phyloP scores from a whole-genome alignment of 2,797 vertebrate genomes.

The Borostomias antarcticus region DNA sequence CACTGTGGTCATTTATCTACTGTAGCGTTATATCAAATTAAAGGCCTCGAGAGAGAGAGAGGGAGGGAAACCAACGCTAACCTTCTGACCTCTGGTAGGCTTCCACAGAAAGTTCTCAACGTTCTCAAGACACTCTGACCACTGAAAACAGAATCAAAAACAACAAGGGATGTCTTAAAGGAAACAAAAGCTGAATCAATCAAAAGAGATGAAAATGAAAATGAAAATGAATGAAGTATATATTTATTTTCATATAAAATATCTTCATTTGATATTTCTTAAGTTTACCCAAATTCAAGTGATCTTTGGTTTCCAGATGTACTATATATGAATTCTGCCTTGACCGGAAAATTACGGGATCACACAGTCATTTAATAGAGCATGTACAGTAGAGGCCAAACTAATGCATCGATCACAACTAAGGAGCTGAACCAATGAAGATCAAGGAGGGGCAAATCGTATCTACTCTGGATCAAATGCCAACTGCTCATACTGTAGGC shows the following conservation, averaged over 20 bases:
- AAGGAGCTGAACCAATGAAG: slow-evolving; percentile 31
- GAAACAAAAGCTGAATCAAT: too few relatives aligned
- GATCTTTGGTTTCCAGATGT: too few relatives aligned
- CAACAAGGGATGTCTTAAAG: not conserved
- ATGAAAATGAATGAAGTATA: too few relatives aligned
- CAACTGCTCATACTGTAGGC: slow-evolving; percentile 49
- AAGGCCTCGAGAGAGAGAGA: too few relatives aligned
- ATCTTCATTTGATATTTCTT: too few relatives aligned
- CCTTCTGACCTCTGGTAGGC: slow-evolving; percentile 44
- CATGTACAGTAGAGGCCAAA: slow-evolving; percentile 58
- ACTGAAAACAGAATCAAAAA: not conserved
- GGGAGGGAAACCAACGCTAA: too few relatives aligned
- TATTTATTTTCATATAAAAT: too few relatives aligned
- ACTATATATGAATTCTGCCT: too few relatives aligned
- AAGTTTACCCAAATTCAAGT: too few relatives aligned
- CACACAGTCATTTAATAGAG: too few relatives aligned
- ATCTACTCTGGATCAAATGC: slow-evolving; percentile 63
- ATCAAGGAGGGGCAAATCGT: slow-evolving; percentile 33
- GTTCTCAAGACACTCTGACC: not conserved
- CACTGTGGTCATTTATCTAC: not conserved
- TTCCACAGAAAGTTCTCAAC: slow-evolving; percentile 34
- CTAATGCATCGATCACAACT: slow-evolving; percentile 59
- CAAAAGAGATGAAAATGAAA: not conserved
- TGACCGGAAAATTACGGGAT: too few relatives aligned
- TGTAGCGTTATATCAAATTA: too few relatives aligned